Percentiles rank a stretch among this genome's conserved stretches.
phyloP scores from a whole-genome alignment of 1,140 invertebrate species.

The Drosophila oshimai region DNA sequence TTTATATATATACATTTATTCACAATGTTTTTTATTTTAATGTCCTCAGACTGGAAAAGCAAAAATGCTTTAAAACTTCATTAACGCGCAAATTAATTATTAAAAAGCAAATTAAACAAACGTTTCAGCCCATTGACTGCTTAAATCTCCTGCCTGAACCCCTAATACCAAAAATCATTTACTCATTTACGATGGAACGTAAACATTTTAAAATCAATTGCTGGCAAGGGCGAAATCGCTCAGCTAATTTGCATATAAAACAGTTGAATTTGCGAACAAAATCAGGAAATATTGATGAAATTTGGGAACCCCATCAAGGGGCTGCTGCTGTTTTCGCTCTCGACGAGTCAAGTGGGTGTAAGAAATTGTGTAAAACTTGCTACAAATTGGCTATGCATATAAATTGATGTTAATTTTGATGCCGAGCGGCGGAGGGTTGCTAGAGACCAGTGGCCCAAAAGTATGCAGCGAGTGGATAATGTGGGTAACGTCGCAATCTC shows the following conservation, averaged over 20 bases:
- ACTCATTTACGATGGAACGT: constrained; percentile 53
- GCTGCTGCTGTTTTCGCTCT: constrained; percentile 32
- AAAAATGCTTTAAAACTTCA: constrained; percentile 14
- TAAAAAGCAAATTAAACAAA: constrained; percentile 49
- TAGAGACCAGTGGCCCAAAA: constrained; percentile 32
- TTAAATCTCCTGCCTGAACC: constrained; percentile 4
- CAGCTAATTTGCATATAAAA: constrained; percentile 83
- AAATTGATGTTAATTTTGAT: constrained; percentile 82
- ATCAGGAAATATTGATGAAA: constrained; percentile 81
- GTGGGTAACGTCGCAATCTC: background rate
- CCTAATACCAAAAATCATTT: constrained; percentile 49
- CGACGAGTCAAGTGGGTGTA: constrained; percentile 79
- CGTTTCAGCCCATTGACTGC: constrained; percentile 41
- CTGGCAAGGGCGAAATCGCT: constrained; percentile 61
- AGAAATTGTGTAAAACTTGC: constrained; percentile 82
- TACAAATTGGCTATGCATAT: constrained; percentile 83
- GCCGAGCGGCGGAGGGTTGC: background rate
- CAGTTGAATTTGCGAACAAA: constrained; percentile 76
- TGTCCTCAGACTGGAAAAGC: too few species aligned
- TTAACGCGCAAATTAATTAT: constrained; percentile 44
- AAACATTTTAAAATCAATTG: constrained; percentile 58
- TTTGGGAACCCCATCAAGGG: constrained; percentile 61
- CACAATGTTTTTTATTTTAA: too few species aligned
- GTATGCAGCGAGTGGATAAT: constrained; percentile 32
- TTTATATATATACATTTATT: too few species aligned